Base-by-base conservation (phyloP, 2,797 vertebrate genomes). In the Galago senegalensis region DNA sequence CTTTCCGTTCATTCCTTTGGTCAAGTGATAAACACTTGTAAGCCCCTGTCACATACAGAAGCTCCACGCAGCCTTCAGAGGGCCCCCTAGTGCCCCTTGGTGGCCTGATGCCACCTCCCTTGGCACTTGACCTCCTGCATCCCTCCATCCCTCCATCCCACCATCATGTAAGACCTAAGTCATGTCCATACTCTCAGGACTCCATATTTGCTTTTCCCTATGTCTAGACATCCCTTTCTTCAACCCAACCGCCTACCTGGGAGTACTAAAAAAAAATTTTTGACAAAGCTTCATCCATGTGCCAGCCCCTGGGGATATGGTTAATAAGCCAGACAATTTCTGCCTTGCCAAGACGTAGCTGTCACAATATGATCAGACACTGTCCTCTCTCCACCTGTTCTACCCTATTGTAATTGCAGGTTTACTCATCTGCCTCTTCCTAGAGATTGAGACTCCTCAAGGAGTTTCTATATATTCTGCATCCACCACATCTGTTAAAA, bases 361-460 rank as follows among this genome's bases (percentile, higher is more conserved):
- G 46, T 27, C 46, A 20, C 43, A 23, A 49, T n/a, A 34, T 6
- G 11, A 79, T 17, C 58, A 87, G 69, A 92, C 31, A 56, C 4
- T 5, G 27, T 29, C 31, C 34, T 27, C 37, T 65, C 34, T 43
- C 23, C 17, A 40, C 43, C 12, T 67, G 27, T 43, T 87, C 77
- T 37, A 43, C 46, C 31, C 21, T 60, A 8, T 87, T 75, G 4
- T 37, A 70, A 29, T 21, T 84, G 7, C 5, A 27, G n/a, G 21
- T 11, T 92, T 76, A 16, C 20, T 84, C 61, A 46, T 58, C 83
- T 90, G 49, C 58, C 76, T 96, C 67, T 92, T 49, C 14, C 56
- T 69, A 72, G 63, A 85, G n/a, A 80, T 3, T 53, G 9, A 86
- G 84, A 87, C 17, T 56, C 70, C 58, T 70, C 31, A 3, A 72